Evolutionary conservation across 2,113 vertebrate species (phyloP).

Genomic region (Aegotheles bennettii): DNA sequence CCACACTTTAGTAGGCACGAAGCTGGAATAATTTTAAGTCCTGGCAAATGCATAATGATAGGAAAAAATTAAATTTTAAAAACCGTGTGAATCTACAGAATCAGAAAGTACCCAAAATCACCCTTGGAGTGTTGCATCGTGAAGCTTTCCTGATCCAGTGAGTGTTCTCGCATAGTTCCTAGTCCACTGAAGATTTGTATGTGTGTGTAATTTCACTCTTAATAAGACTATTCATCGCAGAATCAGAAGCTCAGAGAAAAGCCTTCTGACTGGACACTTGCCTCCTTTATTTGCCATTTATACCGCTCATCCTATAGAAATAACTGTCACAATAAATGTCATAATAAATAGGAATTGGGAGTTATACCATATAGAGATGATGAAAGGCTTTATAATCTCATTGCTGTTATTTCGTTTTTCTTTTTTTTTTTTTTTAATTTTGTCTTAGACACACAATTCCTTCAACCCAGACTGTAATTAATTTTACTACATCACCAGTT

Average conservation of each 20-base stretch:
- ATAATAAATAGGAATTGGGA: constrained; percentile 10
- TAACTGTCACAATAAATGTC: not conserved
- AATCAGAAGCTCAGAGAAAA: not conserved
- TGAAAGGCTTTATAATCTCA: constrained; percentile 54
- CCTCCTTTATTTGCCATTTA: not conserved
- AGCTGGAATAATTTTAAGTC: not conserved
- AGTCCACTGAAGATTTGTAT: not conserved
- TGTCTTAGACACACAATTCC: constrained; percentile 37
- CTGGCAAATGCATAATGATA: not conserved
- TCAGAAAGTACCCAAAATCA: not conserved
- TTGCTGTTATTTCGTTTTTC: constrained; percentile 31
- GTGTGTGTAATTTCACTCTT: not conserved
- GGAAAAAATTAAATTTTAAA: not conserved
- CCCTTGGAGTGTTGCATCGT: not conserved
- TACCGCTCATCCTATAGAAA: not conserved
- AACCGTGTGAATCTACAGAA: not conserved
- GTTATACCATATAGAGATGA: not conserved
- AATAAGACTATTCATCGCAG: not conserved
- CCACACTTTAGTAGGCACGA: not conserved
- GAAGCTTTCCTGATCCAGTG: not conserved
- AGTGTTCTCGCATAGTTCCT: not conserved
- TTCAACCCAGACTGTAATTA: constrained; percentile 56
- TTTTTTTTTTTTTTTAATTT: constrained; percentile 33
- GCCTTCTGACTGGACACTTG: not conserved
- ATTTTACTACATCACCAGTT: constrained; percentile 66